Conservation (phyloP, 1,140 invertebrate species). For the Armadillidium nasatum region DNA sequence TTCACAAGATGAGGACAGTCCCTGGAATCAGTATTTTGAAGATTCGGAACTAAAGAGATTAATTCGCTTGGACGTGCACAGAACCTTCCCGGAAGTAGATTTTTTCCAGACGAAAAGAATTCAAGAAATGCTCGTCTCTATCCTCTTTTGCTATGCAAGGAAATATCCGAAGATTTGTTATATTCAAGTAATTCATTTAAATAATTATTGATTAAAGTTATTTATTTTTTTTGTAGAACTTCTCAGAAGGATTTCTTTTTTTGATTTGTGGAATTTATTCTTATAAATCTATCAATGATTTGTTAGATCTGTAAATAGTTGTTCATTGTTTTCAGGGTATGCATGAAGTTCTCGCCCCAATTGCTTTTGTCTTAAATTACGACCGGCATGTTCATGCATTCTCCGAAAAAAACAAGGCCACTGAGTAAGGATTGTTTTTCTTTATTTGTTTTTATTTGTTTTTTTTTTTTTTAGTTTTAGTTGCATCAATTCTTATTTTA, state of each 20-base stretch:
- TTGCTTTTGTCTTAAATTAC: not conserved
- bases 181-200: constrained; percentile 56
- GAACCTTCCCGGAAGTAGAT: constrained; percentile 71
- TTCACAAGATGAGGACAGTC: constrained; percentile 54
- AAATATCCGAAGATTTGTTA: constrained; percentile 67
- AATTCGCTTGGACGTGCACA: constrained; percentile 71
- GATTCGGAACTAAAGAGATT: constrained; percentile 67
- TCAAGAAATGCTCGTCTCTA: constrained; percentile 65
- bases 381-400: not conserved
- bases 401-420: not conserved
- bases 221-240: no score
- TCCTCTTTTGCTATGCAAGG: constrained; percentile 68
- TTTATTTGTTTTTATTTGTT: no score
- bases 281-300: no score
- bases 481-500: no score
- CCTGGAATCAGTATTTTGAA: constrained; percentile 75
- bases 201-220: no score
- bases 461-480: no score
- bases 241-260: no score
- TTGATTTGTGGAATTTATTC: no score
- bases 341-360: not conserved
- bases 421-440: not conserved
- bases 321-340: not conserved
- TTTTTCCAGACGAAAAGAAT: constrained; percentile 66
- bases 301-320: no score